Conservation (phyloP, 2,797 vertebrate genomes). For the Pachyuromys duprasi region DNA sequence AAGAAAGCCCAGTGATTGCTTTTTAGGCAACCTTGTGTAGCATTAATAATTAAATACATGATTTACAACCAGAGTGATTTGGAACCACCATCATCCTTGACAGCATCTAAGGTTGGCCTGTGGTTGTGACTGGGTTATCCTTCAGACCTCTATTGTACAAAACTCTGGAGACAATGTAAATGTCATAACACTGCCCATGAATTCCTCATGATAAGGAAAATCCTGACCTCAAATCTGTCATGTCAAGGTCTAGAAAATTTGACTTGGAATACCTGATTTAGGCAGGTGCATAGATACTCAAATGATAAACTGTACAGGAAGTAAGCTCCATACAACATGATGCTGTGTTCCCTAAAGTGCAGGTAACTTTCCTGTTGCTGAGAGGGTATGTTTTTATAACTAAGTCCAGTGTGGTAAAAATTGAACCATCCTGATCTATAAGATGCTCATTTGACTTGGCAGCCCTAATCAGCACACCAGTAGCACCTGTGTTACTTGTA, state of each 20-base stretch:
- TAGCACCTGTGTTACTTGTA: slow-evolving; percentile 82
- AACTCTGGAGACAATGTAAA: not conserved
- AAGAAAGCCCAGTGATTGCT: not conserved
- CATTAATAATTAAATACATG: not conserved
- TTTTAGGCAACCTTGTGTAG: not conserved
- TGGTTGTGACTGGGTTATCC: not conserved
- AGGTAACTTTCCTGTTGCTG: not conserved
- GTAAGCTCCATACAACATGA: not conserved
- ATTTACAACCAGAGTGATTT: not conserved
- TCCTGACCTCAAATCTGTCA: not conserved
- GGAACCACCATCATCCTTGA: not conserved
- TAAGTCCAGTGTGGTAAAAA: slow-evolving; percentile 15
- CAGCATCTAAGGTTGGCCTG: not conserved
- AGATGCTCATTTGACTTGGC: slow-evolving; percentile 62
- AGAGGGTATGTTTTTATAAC: slow-evolving; percentile 45
- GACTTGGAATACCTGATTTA: slow-evolving; percentile 1
- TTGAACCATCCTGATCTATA: not conserved
- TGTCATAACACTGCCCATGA: not conserved
- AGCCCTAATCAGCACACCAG: slow-evolving; percentile 74
- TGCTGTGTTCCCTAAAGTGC: not conserved
- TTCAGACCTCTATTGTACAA: not conserved
- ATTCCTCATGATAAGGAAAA: not conserved
- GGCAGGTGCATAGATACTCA: not conserved
- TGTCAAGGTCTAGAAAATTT: not conserved
- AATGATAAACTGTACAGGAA: not conserved